These are phyloP conservation scores for Thrips palmi DNA, from an alignment of 1,140 invertebrate genomes.

Conservation along the genomic window DNA sequence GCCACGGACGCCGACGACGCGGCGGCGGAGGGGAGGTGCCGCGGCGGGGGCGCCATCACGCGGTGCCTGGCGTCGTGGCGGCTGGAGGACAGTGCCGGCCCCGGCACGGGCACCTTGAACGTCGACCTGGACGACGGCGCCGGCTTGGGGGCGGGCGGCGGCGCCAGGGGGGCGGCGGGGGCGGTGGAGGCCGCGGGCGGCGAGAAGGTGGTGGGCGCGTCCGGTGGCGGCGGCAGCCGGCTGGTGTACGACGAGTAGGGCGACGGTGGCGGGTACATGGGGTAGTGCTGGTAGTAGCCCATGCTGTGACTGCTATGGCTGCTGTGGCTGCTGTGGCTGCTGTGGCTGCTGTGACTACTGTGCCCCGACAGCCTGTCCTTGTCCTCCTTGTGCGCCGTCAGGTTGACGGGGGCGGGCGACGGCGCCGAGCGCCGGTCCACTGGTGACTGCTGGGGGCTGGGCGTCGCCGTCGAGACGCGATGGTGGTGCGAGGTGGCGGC, in stretches of 20 bases:
- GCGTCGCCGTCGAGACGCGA: not conserved
- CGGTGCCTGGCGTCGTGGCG: not conserved
- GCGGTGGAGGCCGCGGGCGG: conserved; percentile 10
- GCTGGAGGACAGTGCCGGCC: conserved; percentile 3
- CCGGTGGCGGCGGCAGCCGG: conserved; percentile 5
- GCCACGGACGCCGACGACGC: not conserved
- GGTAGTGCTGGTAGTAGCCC: conserved; percentile 10
- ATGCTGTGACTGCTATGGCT: not conserved
- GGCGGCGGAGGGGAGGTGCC: conserved; percentile 3
- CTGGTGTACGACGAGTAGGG: conserved; percentile 12
- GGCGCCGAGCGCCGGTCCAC: too few relatives aligned
- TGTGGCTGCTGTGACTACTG: not conserved
- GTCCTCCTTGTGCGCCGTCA: conserved; percentile 12
- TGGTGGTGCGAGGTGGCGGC: conserved; percentile 10
- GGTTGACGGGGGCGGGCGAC: conserved; percentile 6
- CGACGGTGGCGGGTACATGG: conserved; percentile 3
- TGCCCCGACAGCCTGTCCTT: conserved; percentile 1
- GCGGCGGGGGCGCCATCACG: not conserved
- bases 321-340: not conserved
- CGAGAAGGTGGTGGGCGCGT: conserved; percentile 9
- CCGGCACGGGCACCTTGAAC: not conserved
- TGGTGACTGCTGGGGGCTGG: conserved; percentile 1
- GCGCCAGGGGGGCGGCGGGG: conserved; percentile 10
- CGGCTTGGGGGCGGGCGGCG: conserved; percentile 9
- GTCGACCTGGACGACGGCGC: not conserved